These are phyloP conservation scores for Drosophila suboccidentalis DNA, from an alignment of 2,888 invertebrate species.

Conservation along the genomic window DNA sequence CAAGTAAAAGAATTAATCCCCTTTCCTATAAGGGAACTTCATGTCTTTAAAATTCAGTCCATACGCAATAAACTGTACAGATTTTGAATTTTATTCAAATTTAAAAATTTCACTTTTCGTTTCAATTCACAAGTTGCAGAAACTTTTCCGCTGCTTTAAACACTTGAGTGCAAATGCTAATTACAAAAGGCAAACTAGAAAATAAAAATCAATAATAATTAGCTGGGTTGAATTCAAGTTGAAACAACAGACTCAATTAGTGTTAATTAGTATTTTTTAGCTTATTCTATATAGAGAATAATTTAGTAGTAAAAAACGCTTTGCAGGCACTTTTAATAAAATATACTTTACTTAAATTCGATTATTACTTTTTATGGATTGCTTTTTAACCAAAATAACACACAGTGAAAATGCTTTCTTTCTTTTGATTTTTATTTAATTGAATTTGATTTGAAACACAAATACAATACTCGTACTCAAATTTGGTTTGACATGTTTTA, in stretches of 20 bases:
- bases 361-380: slow-evolving; percentile 7
- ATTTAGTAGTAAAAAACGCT: slow-evolving; percentile 12
- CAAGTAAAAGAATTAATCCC: too few species aligned
- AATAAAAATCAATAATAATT: slow-evolving; percentile 41
- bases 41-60: too few species aligned
- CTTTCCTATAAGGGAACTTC: too few species aligned
- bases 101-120: too few species aligned
- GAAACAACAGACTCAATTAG: neutral
- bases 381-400: slow-evolving; percentile 8
- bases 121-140: slow-evolving; percentile 9
- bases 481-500: slow-evolving; percentile 33
- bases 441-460: slow-evolving; percentile 13
- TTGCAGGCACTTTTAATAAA: slow-evolving; percentile 23
- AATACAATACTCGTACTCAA: slow-evolving; percentile 21
- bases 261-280: slow-evolving; percentile 1
- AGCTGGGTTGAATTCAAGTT: slow-evolving; percentile 4
- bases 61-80: too few species aligned
- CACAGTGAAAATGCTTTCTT: slow-evolving; percentile 4
- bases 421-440: slow-evolving; percentile 12
- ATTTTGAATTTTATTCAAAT: too few species aligned
- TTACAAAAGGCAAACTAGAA: slow-evolving; percentile 27
- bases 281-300: neutral
- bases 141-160: slow-evolving; percentile 2
- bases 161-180: slow-evolving; percentile 22
- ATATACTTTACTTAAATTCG: slow-evolving; percentile 10